Evolutionary conservation across 2,113 vertebrate species (phyloP).

Genomic region (Suncus etruscus): DNA sequence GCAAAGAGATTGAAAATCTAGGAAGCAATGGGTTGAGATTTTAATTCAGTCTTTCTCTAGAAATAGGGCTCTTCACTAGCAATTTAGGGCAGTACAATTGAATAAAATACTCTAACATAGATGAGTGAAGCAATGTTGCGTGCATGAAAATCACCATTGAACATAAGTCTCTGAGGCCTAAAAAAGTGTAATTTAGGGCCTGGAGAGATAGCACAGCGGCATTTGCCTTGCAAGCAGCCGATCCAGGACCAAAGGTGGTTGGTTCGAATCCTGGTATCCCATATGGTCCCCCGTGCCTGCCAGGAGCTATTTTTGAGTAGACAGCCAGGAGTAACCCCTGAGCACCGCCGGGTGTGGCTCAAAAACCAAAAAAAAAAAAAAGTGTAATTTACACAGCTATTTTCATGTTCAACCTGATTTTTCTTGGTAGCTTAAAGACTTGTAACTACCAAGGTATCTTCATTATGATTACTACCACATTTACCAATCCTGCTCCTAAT

Average conservation of each 20-base stretch:
- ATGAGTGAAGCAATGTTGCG: not conserved
- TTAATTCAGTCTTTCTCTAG: slow-evolving; percentile 1
- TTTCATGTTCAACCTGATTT: no score
- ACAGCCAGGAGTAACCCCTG: no score
- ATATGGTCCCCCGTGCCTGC: no score
- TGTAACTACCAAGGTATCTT: not conserved
- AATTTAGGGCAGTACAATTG: not conserved
- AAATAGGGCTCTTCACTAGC: not conserved
- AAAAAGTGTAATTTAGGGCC: no score
- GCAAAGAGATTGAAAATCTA: not conserved
- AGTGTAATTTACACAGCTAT: not conserved
- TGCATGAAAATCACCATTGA: not conserved
- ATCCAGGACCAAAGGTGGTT: no score
- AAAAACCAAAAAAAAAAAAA: no score
- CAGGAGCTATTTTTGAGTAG: no score
- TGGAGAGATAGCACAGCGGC: no score
- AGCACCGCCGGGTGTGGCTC: no score
- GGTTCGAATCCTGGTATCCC: no score
- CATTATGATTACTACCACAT: not conserved
- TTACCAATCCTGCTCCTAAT: not conserved
- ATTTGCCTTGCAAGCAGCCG: no score
- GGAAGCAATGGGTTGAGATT: not conserved
- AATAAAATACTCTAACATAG: not conserved
- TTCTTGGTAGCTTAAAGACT: not conserved
- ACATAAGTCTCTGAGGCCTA: not conserved